Base-by-base conservation (phyloP, 2,888 invertebrate species). In the Watsonalla binaria region DNA sequence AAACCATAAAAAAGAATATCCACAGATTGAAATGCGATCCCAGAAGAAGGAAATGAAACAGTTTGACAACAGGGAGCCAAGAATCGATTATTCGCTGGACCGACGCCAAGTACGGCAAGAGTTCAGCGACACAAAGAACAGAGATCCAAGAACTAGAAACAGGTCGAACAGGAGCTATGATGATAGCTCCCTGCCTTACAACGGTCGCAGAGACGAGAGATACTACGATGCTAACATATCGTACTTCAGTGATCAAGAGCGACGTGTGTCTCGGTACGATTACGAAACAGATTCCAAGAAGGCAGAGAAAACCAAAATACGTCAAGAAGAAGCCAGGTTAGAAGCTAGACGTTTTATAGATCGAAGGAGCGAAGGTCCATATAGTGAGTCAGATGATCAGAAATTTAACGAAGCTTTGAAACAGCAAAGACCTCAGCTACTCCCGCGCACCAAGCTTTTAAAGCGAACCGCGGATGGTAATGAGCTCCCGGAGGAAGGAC, bases 391-490 rank as follows among this genome's bases (percentile, higher is more conserved):
- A 62, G 81, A 93, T 79, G 86, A 92, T 77, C 93, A 91, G 78
- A 92, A 92, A 64, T 89, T 91, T 54, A 93, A 93, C 51, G 86
- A 85, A 64, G 90, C 88, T 24, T 78, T 86, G 54, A 91, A 90
- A 56, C 88, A 90, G 70, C 74, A 92, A 68, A 91, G 90, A 67
- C 91, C 92, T 39, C 92, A 92, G 70, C 86, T 95, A 54, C 83
- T 95, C 48, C 95, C 95, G 0, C 91, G 95, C 55, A 95, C 95
- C 1, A 95, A 95, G 75, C 81, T 95, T 49, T 82, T 94, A 51
- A 93, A 94, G 72, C 92, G 92, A 63, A 81, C 92, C 48, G 79
- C 78, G 14, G 91, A 91, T 56, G 84, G 82, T 55, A 80, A 73
- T 55, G 92, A 92, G 64, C 81, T 92, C 58, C 90, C 90, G 51